Evolutionary conservation across 2,797 vertebrate genomes (phyloP), one percentile per base, ranked within the genome.

Genomic region (Numenius phaeopus): DNA sequence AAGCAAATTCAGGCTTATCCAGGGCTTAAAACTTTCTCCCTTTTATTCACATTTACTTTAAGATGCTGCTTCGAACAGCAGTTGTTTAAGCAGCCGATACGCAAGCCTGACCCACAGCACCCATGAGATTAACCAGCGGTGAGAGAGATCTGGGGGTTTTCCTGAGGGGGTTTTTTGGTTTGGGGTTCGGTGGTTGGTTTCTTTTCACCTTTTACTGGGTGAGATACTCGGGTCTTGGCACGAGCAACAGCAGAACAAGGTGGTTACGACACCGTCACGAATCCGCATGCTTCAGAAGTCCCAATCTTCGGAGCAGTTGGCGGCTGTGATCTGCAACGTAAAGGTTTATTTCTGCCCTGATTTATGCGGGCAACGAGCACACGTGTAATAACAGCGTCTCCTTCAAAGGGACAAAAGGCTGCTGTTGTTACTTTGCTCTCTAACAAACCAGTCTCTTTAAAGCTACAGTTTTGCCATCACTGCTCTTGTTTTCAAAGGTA

Each of bases 301-400:
- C 62, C n/a, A 27, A 71, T 23, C 10, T 20, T 23, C 11, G 67
- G 39, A 77, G 64, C 42, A 79, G 20, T 32, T 1, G 1, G 57
- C n/a, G 69, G 59, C 39, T 59, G 34, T 44, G 32, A 66, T 59
- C 72, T 88, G 22, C 67, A 40, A 3, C 0, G 2, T 34, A 30
- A 50, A 80, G 52, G 30, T 27, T 30, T 75, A 11, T 4, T 94
- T 91, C 67, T 92, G 69, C 72, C 39, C 69, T 47, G 22, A 40
- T 34, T 39, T 27, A 32, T 3, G 16, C 27, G 49, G 59, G 23
- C 3, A 11, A 13, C 30, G 24, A 66, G 67, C 49, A 39, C 3
- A 2, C 9, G 9, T 11, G 47, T 49, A 23, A 4, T 46, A 30
- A 13, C 11, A 8, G 0, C 11, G 6, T 21, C 64, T n/a, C 30